phyloP scores from a whole-genome alignment of 2,113 vertebrate genomes.

The Seriola rivoliana region DNA sequence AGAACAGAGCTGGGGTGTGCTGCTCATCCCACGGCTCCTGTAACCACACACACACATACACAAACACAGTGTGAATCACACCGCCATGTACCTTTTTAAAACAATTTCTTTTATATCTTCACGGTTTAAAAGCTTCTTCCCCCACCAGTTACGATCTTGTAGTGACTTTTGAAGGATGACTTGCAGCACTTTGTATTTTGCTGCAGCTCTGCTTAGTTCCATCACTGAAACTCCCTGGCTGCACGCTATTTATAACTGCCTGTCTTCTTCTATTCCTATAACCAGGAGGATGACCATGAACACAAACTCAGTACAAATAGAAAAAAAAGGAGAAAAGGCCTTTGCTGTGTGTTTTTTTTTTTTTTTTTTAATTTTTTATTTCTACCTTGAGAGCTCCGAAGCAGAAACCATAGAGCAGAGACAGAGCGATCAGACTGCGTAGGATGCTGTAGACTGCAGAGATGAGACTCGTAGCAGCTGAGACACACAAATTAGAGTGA shows the following conservation, averaged over 20 bases:
- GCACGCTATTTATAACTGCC: slow-evolving; percentile 36
- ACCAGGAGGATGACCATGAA: slow-evolving; percentile 3
- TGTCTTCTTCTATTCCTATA: background rate
- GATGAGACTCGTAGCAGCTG: slow-evolving; percentile 91
- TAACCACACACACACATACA: slow-evolving; percentile 60
- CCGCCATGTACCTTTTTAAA: background rate
- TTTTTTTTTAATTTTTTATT: background rate
- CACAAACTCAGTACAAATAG: background rate
- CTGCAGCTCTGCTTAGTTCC: slow-evolving; percentile 6
- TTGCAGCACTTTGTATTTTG: background rate
- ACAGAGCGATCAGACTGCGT: slow-evolving; percentile 86
- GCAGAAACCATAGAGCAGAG: slow-evolving; percentile 91
- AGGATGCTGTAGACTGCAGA: slow-evolving; percentile 92
- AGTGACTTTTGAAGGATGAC: slow-evolving; percentile 14
- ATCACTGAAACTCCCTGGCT: slow-evolving; percentile 14
- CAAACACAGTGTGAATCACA: slow-evolving; percentile 12
- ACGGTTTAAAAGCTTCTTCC: slow-evolving; percentile 9
- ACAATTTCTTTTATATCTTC: background rate
- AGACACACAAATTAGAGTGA: slow-evolving; percentile 45
- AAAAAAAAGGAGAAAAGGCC: background rate
- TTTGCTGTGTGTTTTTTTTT: background rate
- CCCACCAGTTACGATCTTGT: background rate
- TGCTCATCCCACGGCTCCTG: slow-evolving; percentile 97
- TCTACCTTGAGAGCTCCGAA: slow-evolving; percentile 93
- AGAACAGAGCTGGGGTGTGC: slow-evolving; percentile 95